Percentiles rank a stretch among this genome's conserved stretches.
phyloP scores from a whole-genome alignment of 2,888 invertebrate genomes.

The Ceriagrion tenellum region DNA sequence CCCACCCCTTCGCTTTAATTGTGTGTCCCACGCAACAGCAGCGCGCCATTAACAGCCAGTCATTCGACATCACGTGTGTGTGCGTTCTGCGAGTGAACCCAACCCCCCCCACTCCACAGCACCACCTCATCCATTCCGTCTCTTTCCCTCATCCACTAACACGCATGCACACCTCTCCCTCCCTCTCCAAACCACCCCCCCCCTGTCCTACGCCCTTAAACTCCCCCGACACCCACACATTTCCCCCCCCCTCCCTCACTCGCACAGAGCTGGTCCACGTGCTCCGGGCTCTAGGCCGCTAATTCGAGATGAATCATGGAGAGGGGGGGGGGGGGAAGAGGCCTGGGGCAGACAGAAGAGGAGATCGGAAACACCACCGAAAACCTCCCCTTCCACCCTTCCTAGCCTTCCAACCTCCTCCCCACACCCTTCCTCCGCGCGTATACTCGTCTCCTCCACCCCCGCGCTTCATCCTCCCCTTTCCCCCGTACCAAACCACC shows the following conservation, averaged over 20 bases:
- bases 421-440: not conserved
- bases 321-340: constrained; percentile 19
- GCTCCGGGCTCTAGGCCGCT: constrained; percentile 52
- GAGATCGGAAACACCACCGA: not conserved
- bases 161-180: not conserved
- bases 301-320: constrained; percentile 61
- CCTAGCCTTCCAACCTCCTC: too few species aligned
- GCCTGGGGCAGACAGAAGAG: constrained; percentile 10
- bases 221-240: not conserved
- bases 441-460: too few species aligned
- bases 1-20: not conserved
- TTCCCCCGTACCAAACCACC: not conserved
- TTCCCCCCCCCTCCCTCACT: not conserved
- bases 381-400: not conserved
- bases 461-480: too few species aligned
- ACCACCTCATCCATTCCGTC: not conserved
- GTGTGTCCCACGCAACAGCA: constrained; percentile 36
- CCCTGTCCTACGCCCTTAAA: not conserved
- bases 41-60: constrained; percentile 14
- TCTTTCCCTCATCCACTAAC: not conserved
- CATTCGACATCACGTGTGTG: constrained; percentile 22
- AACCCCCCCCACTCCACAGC: not conserved
- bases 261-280: not conserved
- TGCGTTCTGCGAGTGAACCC: not conserved
- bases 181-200: not conserved